Evolutionary conservation across 2,888 invertebrate genomes (phyloP).

Genomic region (Drosophila putrida): DNA sequence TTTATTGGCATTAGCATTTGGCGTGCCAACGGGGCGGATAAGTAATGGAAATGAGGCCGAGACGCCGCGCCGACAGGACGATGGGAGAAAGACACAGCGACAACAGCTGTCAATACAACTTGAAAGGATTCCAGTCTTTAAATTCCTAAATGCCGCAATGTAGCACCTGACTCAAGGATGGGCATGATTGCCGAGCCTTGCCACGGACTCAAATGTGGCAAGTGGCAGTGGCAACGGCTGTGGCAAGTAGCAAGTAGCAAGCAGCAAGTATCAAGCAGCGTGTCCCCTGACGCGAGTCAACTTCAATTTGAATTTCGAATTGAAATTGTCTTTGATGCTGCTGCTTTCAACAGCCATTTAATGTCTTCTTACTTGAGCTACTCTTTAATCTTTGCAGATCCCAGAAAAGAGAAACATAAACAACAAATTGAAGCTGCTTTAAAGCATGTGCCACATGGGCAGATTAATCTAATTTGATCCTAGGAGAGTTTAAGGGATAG

Average conservation of each 20-base stretch:
- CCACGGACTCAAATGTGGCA: slow-evolving; percentile 16
- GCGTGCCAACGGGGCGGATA: slow-evolving; percentile 54
- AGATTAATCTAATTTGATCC: no score
- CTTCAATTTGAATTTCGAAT: slow-evolving; percentile 47
- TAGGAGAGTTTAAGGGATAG: not conserved
- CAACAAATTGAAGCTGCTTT: not conserved
- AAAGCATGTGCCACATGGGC: not conserved
- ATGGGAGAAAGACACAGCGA: slow-evolving; percentile 15
- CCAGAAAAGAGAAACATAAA: not conserved
- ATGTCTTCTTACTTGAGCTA: slow-evolving; percentile 20
- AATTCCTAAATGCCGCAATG: slow-evolving; percentile 41
- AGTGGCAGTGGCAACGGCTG: not conserved
- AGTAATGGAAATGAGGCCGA: slow-evolving; percentile 52
- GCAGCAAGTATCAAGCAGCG: not conserved
- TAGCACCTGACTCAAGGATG: slow-evolving; percentile 33
- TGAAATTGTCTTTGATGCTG: slow-evolving; percentile 52
- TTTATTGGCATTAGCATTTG: slow-evolving; percentile 68
- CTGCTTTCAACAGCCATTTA: slow-evolving; percentile 18
- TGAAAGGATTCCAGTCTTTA: slow-evolving; percentile 51
- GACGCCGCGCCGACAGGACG: slow-evolving; percentile 3
- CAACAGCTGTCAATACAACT: slow-evolving; percentile 63
- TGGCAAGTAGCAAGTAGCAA: not conserved
- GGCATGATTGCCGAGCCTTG: slow-evolving; percentile 9
- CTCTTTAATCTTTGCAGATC: slow-evolving; percentile 11
- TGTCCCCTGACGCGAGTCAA: slow-evolving; percentile 46